Evolutionary conservation across 2,888 invertebrate species (phyloP).

Genomic region (Drosophila infuscata): DNA sequence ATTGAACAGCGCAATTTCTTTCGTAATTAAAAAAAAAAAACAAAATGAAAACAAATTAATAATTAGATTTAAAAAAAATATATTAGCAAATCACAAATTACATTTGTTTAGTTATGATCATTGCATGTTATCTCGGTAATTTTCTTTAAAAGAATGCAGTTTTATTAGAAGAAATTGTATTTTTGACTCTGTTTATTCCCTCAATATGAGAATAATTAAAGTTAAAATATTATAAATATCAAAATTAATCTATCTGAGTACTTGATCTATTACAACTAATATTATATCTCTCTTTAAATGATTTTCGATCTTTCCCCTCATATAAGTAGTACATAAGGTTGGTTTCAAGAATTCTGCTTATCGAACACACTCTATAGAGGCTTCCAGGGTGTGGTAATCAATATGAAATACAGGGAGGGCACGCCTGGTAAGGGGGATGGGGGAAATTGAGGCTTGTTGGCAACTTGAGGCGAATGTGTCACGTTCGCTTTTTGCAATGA

Average conservation of each 20-base stretch:
- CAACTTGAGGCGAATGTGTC: slow-evolving; percentile 61
- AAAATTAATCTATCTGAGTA: not conserved
- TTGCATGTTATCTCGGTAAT: not conserved
- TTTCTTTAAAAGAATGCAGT: not conserved
- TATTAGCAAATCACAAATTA: not conserved
- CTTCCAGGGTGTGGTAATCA: not conserved
- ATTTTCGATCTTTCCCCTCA: not conserved
- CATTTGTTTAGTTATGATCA: not conserved
- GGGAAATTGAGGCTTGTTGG: slow-evolving; percentile 17
- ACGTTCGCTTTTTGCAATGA: slow-evolving; percentile 67
- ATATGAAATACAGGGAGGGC: not conserved
- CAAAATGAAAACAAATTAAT: not conserved
- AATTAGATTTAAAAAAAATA: not conserved
- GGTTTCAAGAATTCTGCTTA: not conserved
- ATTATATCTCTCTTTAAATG: not conserved
- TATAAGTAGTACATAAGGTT: not conserved
- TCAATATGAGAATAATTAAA: not conserved
- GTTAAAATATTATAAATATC: not conserved
- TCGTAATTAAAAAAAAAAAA: not conserved
- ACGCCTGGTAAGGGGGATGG: not conserved
- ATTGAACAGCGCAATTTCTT: not conserved
- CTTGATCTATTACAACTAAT: not conserved
- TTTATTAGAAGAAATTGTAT: not conserved
- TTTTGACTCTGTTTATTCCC: not conserved
- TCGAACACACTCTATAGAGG: not conserved